Percentiles rank a stretch among this genome's conserved stretches.
These are phyloP conservation scores for Echinometra lucunter DNA, from an alignment of 53 echinoderm and acorn worm species.

Conservation along the genomic window DNA sequence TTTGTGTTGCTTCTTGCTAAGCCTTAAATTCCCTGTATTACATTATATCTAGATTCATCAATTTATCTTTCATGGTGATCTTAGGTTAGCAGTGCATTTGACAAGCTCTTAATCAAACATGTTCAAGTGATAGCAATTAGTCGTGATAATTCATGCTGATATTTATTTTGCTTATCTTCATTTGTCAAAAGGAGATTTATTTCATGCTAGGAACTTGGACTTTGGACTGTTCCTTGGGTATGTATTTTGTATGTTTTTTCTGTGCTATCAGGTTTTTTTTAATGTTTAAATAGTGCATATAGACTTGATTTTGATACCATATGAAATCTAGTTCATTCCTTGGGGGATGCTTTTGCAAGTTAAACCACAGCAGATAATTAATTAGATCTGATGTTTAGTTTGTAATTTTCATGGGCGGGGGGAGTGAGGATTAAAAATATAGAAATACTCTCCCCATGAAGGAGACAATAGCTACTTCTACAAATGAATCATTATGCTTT, in stretches of 20 bases:
- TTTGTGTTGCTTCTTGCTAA: not conserved
- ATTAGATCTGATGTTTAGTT: too few relatives aligned
- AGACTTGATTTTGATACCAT: not conserved
- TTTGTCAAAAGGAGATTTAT: slow-evolving; percentile 72
- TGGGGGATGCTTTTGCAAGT: not conserved
- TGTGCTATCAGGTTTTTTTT: not conserved
- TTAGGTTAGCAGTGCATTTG: not conserved
- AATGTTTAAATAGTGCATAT: not conserved
- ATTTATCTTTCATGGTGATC: not conserved
- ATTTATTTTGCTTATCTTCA: not conserved
- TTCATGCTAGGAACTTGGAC: slow-evolving; percentile 97
- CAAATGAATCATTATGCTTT: too few relatives aligned
- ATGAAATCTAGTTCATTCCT: not conserved
- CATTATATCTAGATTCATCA: not conserved
- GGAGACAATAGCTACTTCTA: too few relatives aligned
- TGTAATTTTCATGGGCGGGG: too few relatives aligned
- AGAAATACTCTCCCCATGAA: too few relatives aligned
- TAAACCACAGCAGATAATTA: not conserved
- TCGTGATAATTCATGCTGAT: not conserved
- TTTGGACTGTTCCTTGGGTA: slow-evolving; percentile 99
- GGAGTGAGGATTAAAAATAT: too few relatives aligned
- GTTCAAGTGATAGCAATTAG: not conserved
- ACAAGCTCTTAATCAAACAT: not conserved
- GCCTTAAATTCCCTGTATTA: not conserved
- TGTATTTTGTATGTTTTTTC: slow-evolving; percentile 36